Conservation (phyloP, 2,888 invertebrate genomes). For the Pollenia griseotomentosa region DNA sequence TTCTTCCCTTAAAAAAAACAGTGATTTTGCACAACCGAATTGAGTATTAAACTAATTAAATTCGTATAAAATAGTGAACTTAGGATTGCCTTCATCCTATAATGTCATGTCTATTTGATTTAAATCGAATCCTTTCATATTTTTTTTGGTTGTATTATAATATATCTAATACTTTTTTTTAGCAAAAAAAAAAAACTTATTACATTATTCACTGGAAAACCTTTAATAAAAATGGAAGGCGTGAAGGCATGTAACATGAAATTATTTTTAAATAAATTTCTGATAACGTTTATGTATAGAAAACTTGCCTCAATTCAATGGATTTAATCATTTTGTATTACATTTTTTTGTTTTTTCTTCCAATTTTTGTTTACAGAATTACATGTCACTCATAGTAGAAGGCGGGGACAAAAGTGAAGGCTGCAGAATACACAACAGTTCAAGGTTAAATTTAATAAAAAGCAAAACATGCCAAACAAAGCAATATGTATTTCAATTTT, state of each 20-base stretch:
- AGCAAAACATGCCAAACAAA: not conserved
- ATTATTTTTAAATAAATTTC: slow-evolving; percentile 16
- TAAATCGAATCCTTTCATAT: too few species aligned
- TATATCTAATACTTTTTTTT: too few species aligned
- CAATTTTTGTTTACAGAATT: not conserved
- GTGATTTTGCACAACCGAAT: too few species aligned
- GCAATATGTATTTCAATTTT: slow-evolving; percentile 3
- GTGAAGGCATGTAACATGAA: slow-evolving; percentile 10
- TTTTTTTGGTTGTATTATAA: too few species aligned
- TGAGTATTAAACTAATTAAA: too few species aligned
- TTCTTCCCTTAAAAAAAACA: too few species aligned
- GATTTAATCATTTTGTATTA: not conserved
- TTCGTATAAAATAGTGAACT: too few species aligned
- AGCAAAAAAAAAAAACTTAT: not conserved
- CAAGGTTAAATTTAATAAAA: slow-evolving; percentile 30
- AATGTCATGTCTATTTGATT: too few species aligned
- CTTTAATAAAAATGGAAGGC: not conserved
- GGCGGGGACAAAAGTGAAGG: not conserved
- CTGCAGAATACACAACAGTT: slow-evolving; percentile 9
- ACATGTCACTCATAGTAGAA: slow-evolving; percentile 11
- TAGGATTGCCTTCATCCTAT: too few species aligned
- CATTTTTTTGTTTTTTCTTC: not conserved
- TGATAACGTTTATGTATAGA: not conserved
- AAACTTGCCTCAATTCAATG: not conserved
- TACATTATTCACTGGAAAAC: not conserved